Percentiles rank a stretch among this genome's conserved stretches.
Conservation (phyloP, 2,797 vertebrate genomes). For the Hozukius guyotensis region DNA sequence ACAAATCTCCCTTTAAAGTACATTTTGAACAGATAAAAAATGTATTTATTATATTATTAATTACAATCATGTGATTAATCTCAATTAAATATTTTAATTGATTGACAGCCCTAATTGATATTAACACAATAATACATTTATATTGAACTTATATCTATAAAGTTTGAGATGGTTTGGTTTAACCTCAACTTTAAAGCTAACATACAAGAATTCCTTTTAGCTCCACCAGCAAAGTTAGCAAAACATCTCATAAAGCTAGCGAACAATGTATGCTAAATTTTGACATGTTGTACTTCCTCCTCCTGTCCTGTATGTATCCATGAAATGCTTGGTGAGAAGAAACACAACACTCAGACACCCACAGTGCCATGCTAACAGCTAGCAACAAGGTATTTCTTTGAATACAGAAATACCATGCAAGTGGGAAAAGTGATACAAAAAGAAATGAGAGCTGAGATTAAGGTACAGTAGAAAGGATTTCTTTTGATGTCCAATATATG, state of each 20-base stretch:
- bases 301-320: background rate
- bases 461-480: background rate
- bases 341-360: background rate
- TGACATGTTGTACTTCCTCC: background rate
- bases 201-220: background rate
- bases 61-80: too few relatives aligned
- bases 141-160: background rate
- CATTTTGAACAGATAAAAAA: too few relatives aligned
- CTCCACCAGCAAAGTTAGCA: background rate
- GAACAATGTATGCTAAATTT: background rate
- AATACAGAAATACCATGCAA: background rate
- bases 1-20: too few relatives aligned
- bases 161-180: background rate
- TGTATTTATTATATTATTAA: too few relatives aligned
- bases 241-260: background rate
- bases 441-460: background rate
- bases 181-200: background rate
- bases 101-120: too few relatives aligned
- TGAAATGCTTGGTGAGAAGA: background rate
- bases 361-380: background rate
- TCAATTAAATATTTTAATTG: too few relatives aligned
- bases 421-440: background rate
- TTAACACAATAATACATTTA: background rate
- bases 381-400: background rate
- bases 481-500: background rate